These are phyloP conservation scores for Glyptemys insculpta DNA, from an alignment of 2,797 vertebrate species.

Conservation along the genomic window DNA sequence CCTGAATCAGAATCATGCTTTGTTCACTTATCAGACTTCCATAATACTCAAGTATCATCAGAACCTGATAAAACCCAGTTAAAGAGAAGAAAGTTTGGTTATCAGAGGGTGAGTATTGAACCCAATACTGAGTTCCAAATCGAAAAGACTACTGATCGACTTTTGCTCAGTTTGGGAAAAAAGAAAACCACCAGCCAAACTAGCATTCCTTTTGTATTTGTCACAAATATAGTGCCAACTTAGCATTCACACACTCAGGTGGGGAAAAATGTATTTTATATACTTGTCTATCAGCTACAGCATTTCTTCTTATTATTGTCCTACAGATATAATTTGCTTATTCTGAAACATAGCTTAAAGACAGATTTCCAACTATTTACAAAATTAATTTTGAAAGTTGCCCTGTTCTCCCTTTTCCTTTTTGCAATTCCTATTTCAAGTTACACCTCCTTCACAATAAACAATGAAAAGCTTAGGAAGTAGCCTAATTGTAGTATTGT, in stretches of 20 bases:
- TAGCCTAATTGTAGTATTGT: background rate
- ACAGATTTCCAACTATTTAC: background rate
- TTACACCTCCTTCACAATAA: background rate
- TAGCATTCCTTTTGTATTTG: background rate
- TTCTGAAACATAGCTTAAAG: background rate
- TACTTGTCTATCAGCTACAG: background rate
- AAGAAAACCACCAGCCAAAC: background rate
- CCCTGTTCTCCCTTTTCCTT: background rate
- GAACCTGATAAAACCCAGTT: background rate
- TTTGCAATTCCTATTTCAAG: background rate
- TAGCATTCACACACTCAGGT: background rate
- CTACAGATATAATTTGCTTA: background rate
- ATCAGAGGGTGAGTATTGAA: background rate
- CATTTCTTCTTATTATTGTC: background rate
- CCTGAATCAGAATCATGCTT: background rate
- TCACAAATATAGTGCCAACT: background rate
- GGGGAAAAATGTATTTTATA: fast-evolving
- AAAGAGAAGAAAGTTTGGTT: background rate
- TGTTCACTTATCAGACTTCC: background rate
- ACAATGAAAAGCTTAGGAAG: background rate
- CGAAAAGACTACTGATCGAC: background rate
- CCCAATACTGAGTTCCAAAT: background rate
- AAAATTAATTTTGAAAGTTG: background rate
- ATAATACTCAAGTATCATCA: fast-evolving
- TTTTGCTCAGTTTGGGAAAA: background rate